Conservation (phyloP, 2,797 vertebrate species). For the Lacerta viridis region DNA sequence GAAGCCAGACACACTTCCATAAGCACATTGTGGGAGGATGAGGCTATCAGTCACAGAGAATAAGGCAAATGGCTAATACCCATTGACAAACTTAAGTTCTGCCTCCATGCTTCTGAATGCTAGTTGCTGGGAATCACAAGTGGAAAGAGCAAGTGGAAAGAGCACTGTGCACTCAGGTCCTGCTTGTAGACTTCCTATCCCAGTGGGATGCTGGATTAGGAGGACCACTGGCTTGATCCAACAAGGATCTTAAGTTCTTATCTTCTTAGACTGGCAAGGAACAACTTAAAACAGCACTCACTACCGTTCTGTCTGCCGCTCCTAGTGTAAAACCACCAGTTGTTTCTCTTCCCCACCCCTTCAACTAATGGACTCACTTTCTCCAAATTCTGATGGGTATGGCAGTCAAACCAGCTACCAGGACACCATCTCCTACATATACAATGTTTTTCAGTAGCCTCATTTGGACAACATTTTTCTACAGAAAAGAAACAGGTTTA, state of each 20-base stretch:
- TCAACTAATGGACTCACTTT: not conserved
- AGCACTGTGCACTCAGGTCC: too few relatives aligned
- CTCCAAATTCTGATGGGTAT: not conserved
- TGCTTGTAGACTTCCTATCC: too few relatives aligned
- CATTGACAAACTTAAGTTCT: too few relatives aligned
- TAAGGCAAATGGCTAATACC: too few relatives aligned
- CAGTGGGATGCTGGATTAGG: too few relatives aligned
- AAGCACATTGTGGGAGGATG: too few relatives aligned
- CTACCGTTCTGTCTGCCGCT: not conserved
- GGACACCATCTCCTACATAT: not conserved
- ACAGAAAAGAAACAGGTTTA: not conserved
- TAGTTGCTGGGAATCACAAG: too few relatives aligned
- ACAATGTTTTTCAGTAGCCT: not conserved
- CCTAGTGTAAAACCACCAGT: not conserved
- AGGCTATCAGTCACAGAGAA: too few relatives aligned
- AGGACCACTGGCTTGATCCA: too few relatives aligned
- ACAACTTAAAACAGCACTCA: not conserved
- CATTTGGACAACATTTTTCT: not conserved
- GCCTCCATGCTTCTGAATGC: too few relatives aligned
- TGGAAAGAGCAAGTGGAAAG: too few relatives aligned
- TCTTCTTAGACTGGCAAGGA: not conserved
- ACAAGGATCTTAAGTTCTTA: not conserved
- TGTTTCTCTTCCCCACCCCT: not conserved
- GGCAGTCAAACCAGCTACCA: not conserved
- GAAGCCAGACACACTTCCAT: not conserved